These are phyloP conservation scores for Clarias gariepinus DNA, from an alignment of 2,113 vertebrate genomes.

Conservation along the genomic window DNA sequence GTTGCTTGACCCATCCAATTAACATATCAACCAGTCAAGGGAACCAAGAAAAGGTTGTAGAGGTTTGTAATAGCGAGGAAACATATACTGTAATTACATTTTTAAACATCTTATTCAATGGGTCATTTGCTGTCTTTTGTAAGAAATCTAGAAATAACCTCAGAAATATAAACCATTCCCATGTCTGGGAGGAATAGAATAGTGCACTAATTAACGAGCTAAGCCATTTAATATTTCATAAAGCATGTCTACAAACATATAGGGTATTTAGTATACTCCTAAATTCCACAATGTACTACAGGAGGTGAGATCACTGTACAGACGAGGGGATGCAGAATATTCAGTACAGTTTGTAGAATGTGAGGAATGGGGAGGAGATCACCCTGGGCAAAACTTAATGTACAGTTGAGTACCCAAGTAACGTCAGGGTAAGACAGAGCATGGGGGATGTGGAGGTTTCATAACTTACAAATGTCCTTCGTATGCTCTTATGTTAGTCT, in stretches of 20 bases:
- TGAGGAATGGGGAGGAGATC: background rate
- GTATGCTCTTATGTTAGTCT: too few relatives aligned
- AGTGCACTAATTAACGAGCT: background rate
- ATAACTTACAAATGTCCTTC: too few relatives aligned
- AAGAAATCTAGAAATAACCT: background rate
- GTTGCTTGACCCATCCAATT: background rate
- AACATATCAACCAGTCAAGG: background rate
- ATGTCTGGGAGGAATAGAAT: background rate
- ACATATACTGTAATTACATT: background rate
- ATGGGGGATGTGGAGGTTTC: background rate
- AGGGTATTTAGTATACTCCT: background rate
- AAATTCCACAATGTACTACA: background rate
- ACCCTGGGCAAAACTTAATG: background rate
- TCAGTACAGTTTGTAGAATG: background rate
- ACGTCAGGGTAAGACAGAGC: background rate
- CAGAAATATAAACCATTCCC: background rate
- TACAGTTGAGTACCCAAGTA: background rate
- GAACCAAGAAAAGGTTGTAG: background rate
- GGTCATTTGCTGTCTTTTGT: background rate
- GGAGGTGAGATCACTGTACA: background rate
- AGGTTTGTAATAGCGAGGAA: background rate
- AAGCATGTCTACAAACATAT: background rate
- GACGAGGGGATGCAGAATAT: background rate
- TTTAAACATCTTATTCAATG: background rate
- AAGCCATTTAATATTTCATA: background rate